Base-by-base conservation (phyloP, 2,888 invertebrate genomes). In the Mimas tiliae region DNA sequence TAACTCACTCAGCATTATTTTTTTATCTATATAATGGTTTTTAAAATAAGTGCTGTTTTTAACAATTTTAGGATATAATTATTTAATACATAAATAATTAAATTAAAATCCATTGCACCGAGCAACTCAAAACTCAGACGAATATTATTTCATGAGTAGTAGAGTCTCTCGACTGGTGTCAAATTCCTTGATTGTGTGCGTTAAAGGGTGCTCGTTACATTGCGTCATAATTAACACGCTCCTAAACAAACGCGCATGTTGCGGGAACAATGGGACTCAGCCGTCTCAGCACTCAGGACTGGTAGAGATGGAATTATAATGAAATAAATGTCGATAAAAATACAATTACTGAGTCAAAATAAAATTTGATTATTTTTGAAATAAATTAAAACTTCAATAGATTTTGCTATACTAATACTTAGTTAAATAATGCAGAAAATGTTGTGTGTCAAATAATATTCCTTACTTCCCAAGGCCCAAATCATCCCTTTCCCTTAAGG, bases 211-310 rank as follows among this genome's bases (percentile, higher is more conserved):
- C 65, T 52, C 50, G 65, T 65, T 65, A 65, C 45, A 14, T 42
- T 16, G 47, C 55, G 62, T 51, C 51, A 62, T 81, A 79, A 81
- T 82, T 80, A 82, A 74, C 78, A 71, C 66, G 71, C 63, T 69
- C 77, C 80, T 80, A 78, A 76, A 73, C 72, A 80, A 80, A 81
- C 72, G 55, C 47, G 55, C 47, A 53, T 45, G 53, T 33, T 27
- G 7, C 55, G 47, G 48, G 58, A 70, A 48, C 34, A 52, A 62
- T 62, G 65, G 45, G 58, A 58, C 65, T 58, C 55, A 47, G 19
- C 47, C 47, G 11, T 47, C 48, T 58, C 34, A 34, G 38, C 58
- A 65, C 58, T 19, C 19, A 38, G 38, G 34, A 34, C 8, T 50
- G 12, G 19, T 19, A 58, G 38, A 38, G 55, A 16, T 52, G 12